Evolutionary conservation across 1,140 invertebrate species (phyloP).

Genomic region (Triops longicaudatus): DNA sequence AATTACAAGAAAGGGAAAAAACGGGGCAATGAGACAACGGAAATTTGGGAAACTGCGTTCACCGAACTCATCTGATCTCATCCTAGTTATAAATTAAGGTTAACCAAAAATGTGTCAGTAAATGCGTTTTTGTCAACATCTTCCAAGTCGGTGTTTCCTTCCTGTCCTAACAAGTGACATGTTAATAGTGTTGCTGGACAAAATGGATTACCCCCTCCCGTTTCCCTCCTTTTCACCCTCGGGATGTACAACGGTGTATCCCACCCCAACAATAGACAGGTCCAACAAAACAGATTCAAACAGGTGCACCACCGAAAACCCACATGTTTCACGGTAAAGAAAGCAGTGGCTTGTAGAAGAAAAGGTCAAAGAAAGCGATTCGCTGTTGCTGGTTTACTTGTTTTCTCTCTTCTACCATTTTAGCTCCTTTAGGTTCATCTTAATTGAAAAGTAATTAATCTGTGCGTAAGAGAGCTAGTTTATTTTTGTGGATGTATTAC

Average conservation of each 20-base stretch:
- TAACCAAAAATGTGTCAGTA: background rate
- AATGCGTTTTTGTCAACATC: slow-evolving; percentile 5
- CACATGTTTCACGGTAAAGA: background rate
- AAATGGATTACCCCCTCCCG: background rate
- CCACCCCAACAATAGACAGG: background rate
- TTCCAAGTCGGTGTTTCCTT: background rate
- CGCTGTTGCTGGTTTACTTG: background rate
- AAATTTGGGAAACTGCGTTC: background rate
- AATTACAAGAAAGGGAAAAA: background rate
- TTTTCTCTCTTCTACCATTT: background rate
- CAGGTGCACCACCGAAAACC: background rate
- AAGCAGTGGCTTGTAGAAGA: no score
- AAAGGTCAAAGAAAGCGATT: no score
- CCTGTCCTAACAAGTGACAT: background rate
- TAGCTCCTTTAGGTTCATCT: no score
- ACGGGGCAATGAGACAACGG: background rate
- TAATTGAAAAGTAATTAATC: no score
- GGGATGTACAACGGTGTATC: background rate
- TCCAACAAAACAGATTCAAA: background rate
- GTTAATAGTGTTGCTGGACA: slow-evolving; percentile 1
- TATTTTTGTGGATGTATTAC: no score
- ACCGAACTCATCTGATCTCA: background rate
- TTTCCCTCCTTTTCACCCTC: background rate
- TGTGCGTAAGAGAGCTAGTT: no score
- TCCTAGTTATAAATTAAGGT: slow-evolving; percentile 1